Percentiles rank a stretch among this genome's conserved stretches.
Evolutionary conservation across 1,140 invertebrate species (phyloP).

Genomic region (Helicorthomorpha holstii): DNA sequence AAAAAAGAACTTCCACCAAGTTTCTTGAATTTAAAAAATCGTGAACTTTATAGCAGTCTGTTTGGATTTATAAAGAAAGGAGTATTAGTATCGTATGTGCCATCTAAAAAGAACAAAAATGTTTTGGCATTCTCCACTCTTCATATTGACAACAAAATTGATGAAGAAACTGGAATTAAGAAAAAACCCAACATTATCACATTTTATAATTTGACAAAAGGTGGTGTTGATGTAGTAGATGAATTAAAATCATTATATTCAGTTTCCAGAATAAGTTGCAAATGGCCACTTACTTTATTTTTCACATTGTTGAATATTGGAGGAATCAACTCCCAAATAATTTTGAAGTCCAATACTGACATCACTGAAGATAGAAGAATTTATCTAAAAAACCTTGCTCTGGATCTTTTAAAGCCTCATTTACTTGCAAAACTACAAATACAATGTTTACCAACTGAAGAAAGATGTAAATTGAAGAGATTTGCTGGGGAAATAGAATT

Average conservation of each 20-base stretch:
- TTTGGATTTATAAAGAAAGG: slow-evolving; percentile 13
- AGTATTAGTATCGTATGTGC: slow-evolving; percentile 21
- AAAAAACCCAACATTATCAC: slow-evolving; percentile 25
- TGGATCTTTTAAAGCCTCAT: background rate
- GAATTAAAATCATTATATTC: slow-evolving; percentile 23
- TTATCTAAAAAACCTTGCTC: background rate
- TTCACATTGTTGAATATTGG: slow-evolving; percentile 11
- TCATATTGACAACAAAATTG: slow-evolving; percentile 12
- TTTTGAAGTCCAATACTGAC: background rate
- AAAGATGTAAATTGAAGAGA: background rate
- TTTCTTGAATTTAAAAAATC: background rate
- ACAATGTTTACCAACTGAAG: background rate
- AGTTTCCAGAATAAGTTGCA: slow-evolving; percentile 17
- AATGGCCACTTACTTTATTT: slow-evolving; percentile 22
- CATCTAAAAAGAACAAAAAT: slow-evolving; percentile 8
- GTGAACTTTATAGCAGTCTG: background rate
- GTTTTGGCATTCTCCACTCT: slow-evolving; percentile 12
- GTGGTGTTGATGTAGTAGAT: slow-evolving; percentile 27
- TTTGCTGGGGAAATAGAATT: background rate
- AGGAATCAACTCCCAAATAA: slow-evolving; percentile 8
- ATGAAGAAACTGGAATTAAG: slow-evolving; percentile 4
- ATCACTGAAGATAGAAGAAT: background rate
- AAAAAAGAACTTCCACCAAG: background rate
- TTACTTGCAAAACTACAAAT: background rate
- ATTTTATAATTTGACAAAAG: slow-evolving; percentile 28